Evolutionary conservation across 2,113 vertebrate species (phyloP), one percentile per base, ranked within the genome.

Genomic region (Quiscalus mexicanus): DNA sequence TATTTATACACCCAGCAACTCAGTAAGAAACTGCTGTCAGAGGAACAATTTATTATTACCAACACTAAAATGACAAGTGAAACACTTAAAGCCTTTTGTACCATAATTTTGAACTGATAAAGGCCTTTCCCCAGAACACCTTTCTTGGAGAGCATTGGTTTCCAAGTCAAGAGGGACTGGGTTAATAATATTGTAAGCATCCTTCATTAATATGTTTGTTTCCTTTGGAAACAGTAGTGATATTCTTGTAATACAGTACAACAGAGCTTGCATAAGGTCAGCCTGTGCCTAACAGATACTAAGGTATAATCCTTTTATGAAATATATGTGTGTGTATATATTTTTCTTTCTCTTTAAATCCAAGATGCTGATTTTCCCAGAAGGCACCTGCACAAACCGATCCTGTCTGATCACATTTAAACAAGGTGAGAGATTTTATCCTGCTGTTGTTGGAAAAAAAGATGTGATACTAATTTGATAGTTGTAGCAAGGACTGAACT

Each of bases 321-420:
- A 74, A 60, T 77, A 20, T 3, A 10, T 31, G 9, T 44, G 5
- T 69, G 9, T 88, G 3, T 69, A 9, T 44, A 8, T 76, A 9
- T 82, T 18, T 95, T 93, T 92, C 64, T 95, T 64, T 95, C 94
- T 98, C 67, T 96, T 95, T 93, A 77, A 71, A 96, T 94, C 92
- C 76, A 95, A 99, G 99, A 96, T 99, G 86, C 97, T 99, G 76
- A 98, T 99, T 97, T 99, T 99, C 95, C 99, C 99, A 93, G 99
- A 99, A 97, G 99, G 99, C 76, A 99, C 99, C 33, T 99, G 99
- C 97, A 99, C 99, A 95, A 99, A 99, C 97, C 98, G 99, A 37
- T 98, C 99, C 28, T 99, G 99, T 98, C 98, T 99, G 87, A 99
- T 99, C 97, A 99, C 99, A 44, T 99, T 99, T 97, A 99, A 99